phyloP scores from a whole-genome alignment of 2,113 vertebrate species.

The Dendropsophus ebraccatus region DNA sequence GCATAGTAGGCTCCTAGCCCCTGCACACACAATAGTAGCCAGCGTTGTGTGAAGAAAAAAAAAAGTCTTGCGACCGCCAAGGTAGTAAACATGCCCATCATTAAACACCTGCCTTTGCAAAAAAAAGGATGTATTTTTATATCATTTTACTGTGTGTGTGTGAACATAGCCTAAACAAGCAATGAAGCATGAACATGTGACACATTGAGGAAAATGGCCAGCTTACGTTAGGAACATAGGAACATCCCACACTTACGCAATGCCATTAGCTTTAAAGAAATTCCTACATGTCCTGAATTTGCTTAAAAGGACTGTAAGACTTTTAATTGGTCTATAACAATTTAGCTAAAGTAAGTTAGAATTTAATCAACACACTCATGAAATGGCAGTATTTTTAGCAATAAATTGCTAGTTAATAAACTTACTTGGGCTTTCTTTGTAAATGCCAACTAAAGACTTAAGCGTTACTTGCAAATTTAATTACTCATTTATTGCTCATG shows the following conservation, averaged over 20 bases:
- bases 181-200: background rate
- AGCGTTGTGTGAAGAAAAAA: no score
- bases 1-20: no score
- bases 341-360: conserved; percentile 70
- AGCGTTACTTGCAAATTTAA: conserved; percentile 77
- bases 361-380: conserved; percentile 75
- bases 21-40: no score
- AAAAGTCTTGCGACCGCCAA: no score
- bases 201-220: background rate
- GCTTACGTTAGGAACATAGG: background rate
- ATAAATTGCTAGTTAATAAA: conserved; percentile 81
- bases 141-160: no score
- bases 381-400: conserved; percentile 78
- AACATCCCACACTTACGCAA: background rate
- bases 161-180: no score
- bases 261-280: conserved; percentile 59
- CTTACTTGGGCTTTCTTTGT: conserved; percentile 75
- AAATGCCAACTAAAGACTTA: conserved; percentile 82
- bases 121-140: no score
- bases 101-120: no score
- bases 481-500: conserved; percentile 80
- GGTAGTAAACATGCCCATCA: no score
- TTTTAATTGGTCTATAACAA: conserved; percentile 68
- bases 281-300: conserved; percentile 65
- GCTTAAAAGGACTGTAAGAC: conserved; percentile 67